Conservation (phyloP, 2,797 vertebrate species). For the Aselliscus stoliczkanus region DNA sequence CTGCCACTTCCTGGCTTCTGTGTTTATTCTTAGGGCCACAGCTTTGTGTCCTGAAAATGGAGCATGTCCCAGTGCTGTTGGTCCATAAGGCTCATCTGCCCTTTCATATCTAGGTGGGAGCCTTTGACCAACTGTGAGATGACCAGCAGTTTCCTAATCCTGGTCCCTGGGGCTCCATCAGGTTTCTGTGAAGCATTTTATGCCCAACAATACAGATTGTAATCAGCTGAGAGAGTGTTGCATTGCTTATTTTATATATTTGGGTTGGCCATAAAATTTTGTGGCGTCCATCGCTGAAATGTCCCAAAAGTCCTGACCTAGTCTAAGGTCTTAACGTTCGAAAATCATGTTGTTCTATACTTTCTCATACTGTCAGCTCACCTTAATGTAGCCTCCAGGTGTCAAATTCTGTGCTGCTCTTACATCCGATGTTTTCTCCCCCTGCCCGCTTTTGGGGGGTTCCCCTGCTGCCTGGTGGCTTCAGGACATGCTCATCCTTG, state of each 20-base stretch:
- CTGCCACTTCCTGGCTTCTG: not conserved
- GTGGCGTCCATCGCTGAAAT: not conserved
- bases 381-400: not conserved
- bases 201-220: not conserved
- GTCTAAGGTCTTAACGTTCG: not conserved
- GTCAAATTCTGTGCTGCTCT: not conserved
- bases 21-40: conserved; percentile 10
- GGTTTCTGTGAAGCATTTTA: not conserved
- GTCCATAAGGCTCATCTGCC: not conserved
- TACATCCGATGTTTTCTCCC: not conserved
- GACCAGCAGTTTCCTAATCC: not conserved
- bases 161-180: not conserved
- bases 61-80: not conserved
- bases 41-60: not conserved
- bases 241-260: not conserved
- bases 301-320: not conserved
- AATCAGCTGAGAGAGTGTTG: not conserved
- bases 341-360: not conserved
- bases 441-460: no score
- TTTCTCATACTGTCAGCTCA: not conserved
- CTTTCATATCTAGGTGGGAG: not conserved
- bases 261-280: not conserved
- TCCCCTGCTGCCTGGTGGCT: not conserved
- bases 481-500: not conserved
- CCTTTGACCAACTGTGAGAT: not conserved